Percentiles rank a stretch among this genome's conserved stretches.
Evolutionary conservation across 64 coral and sea anemone genomes (phyloP).

Genomic region (Stichodactyla helianthus): DNA sequence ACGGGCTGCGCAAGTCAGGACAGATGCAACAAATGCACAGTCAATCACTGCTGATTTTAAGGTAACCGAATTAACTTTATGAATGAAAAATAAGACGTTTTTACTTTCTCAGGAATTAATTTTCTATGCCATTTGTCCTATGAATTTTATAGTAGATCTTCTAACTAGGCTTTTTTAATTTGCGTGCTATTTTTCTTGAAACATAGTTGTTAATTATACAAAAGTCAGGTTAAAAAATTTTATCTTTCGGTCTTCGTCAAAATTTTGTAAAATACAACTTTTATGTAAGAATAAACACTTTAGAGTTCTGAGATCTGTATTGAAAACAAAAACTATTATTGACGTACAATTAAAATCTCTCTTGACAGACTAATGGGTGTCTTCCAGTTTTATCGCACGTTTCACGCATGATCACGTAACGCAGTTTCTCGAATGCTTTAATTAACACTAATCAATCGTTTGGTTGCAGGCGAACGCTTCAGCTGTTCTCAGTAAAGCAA

Average conservation of each 20-base stretch:
- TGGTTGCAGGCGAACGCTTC: constrained; percentile 72
- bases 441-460: not conserved
- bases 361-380: too few species aligned
- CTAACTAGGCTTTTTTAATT: not conserved
- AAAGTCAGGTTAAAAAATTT: too few species aligned
- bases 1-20: constrained; percentile 17
- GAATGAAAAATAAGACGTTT: not conserved
- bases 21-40: constrained; percentile 22
- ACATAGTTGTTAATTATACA: too few species aligned
- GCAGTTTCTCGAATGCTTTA: not conserved
- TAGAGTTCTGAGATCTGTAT: too few species aligned
- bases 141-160: not conserved
- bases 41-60: constrained; percentile 52
- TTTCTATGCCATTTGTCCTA: not conserved
- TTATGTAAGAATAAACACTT: too few species aligned
- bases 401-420: not conserved
- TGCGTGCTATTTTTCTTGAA: too few species aligned
- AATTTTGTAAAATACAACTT: too few species aligned
- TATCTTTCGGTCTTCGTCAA: too few species aligned
- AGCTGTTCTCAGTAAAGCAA: constrained; percentile 44
- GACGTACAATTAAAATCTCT: too few species aligned
- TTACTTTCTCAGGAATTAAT: not conserved
- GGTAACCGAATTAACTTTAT: constrained; percentile 6
- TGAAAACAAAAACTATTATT: too few species aligned
- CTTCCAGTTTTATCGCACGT: too few species aligned